These are phyloP conservation scores for Hoplias malabaricus DNA, from an alignment of 2,113 vertebrate genomes.

Conservation along the genomic window DNA sequence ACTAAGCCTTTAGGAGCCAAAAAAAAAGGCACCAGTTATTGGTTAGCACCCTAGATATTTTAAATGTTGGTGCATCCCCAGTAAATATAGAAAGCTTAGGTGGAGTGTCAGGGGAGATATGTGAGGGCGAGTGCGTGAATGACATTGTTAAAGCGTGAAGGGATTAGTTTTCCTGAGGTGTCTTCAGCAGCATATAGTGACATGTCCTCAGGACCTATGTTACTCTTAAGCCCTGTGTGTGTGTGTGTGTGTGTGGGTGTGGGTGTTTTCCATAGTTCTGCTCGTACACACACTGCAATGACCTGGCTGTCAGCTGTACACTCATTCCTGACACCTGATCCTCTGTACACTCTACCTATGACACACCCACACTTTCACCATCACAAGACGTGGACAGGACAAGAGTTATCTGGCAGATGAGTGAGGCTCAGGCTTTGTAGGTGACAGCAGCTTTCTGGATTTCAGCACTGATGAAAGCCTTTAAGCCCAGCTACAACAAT, in stretches of 20 bases:
- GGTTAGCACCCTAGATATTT: not conserved
- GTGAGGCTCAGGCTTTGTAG: not conserved
- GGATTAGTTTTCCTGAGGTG: not conserved
- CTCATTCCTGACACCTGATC: constrained; percentile 5
- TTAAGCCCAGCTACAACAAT: not conserved
- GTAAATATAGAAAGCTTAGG: not conserved
- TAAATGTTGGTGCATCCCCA: not conserved
- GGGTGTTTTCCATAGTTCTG: not conserved
- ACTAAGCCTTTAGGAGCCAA: no score
- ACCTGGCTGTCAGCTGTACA: not conserved
- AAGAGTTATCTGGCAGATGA: not conserved
- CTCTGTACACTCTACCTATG: not conserved
- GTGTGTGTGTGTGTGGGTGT: not conserved
- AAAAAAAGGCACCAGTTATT: no score
- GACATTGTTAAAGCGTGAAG: not conserved
- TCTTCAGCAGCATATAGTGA: not conserved
- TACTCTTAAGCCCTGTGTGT: not conserved
- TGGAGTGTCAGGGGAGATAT: not conserved
- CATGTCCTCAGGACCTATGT: not conserved
- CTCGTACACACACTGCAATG: not conserved
- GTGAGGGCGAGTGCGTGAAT: not conserved
- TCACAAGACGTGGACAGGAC: not conserved
- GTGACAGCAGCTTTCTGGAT: not conserved
- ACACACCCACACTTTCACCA: not conserved
- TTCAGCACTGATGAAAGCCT: constrained; percentile 28